Percentiles rank a stretch among this genome's conserved stretches.
Evolutionary conservation across 2,113 vertebrate species (phyloP).

Genomic region (Protomyctophum bolini): DNA sequence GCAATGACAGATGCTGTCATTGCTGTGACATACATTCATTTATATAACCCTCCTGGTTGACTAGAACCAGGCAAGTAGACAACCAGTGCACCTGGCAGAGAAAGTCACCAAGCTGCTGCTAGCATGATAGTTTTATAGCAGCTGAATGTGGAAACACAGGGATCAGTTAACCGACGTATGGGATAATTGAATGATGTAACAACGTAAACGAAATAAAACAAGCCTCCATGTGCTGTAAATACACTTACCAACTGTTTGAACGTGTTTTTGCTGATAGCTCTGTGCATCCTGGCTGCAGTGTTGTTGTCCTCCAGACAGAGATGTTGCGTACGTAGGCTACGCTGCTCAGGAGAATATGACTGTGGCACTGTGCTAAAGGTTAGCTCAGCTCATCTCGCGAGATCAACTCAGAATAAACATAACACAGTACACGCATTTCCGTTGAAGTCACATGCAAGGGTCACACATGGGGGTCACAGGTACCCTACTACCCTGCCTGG

Average conservation of each 20-base stretch:
- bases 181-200: neutral
- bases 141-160: conserved; percentile 18
- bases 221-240: neutral
- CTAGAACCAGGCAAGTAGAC: no score
- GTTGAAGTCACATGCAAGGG: no score
- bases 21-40: no score
- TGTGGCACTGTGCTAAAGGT: conserved; percentile 49
- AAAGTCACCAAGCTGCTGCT: neutral
- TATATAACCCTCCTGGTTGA: no score
- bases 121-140: neutral
- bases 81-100: neutral
- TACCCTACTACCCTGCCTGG: no score
- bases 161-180: neutral
- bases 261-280: conserved; percentile 60
- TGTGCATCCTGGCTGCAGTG: conserved; percentile 63
- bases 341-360: no score
- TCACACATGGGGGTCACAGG: no score
- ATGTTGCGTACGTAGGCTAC: no score
- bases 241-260: conserved; percentile 74
- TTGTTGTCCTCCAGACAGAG: neutral
- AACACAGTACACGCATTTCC: no score
- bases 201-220: neutral
- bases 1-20: no score
- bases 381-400: conserved; percentile 63
- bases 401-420: conserved; percentile 9